Conservation (phyloP, 2,113 vertebrate genomes). For the Maylandia zebra region DNA sequence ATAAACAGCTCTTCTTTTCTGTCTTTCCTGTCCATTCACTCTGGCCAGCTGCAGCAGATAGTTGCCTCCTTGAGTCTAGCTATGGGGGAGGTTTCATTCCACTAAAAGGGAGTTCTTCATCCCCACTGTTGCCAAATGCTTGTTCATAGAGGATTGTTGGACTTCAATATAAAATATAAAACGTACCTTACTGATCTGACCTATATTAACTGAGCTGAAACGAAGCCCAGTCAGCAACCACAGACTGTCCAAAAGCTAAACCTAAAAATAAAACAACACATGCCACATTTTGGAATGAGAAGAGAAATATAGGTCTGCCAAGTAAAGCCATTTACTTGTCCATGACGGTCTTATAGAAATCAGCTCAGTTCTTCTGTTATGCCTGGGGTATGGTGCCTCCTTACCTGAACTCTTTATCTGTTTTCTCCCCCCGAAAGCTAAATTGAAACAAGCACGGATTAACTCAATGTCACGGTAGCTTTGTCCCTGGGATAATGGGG, state of each 20-base stretch:
- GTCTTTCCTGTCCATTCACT: not conserved
- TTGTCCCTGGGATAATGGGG: constrained; percentile 53
- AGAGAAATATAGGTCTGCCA: not conserved
- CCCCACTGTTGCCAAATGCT: not conserved
- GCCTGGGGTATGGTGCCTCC: not conserved
- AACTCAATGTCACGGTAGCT: constrained; percentile 56
- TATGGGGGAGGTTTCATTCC: no score
- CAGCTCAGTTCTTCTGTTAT: constrained; percentile 12
- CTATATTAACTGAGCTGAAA: not conserved
- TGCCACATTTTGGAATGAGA: not conserved
- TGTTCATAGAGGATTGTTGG: not conserved
- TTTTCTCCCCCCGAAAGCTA: constrained; percentile 32
- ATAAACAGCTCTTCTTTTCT: not conserved
- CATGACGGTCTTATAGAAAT: constrained; percentile 17
- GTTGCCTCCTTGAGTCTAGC: not conserved
- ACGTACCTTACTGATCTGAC: not conserved
- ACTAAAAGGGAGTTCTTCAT: not conserved
- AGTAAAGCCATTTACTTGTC: not conserved
- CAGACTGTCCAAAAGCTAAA: not conserved
- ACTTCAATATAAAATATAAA: not conserved
- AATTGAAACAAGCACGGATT: constrained; percentile 56
- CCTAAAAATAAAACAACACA: not conserved
- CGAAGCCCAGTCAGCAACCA: not conserved
- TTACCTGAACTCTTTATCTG: constrained; percentile 46
- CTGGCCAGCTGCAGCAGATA: not conserved